These are phyloP conservation scores for Tetropium fuscum DNA, from an alignment of 2,888 invertebrate genomes.

Conservation along the genomic window DNA sequence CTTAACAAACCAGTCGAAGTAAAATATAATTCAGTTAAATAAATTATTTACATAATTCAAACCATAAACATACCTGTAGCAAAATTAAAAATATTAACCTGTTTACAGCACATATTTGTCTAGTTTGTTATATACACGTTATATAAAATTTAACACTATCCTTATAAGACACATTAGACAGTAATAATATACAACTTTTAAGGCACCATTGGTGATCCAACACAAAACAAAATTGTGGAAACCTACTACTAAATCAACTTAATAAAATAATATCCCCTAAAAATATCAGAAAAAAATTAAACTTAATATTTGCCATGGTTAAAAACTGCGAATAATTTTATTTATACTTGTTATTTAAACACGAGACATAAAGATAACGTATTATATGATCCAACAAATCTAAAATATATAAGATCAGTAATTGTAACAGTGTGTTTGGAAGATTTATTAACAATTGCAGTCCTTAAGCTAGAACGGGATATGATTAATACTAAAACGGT, in stretches of 20 bases:
- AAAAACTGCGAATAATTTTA: too few species aligned
- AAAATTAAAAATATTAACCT: not conserved
- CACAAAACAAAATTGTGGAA: conserved; percentile 19
- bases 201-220: conserved; percentile 25
- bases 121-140: not conserved
- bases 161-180: not conserved
- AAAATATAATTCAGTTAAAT: not conserved
- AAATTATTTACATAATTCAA: not conserved
- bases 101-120: not conserved
- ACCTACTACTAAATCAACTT: conserved; percentile 8
- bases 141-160: not conserved
- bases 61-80: not conserved
- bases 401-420: too few species aligned
- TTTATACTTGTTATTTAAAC: too few species aligned
- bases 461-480: too few species aligned
- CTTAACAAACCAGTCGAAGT: too few species aligned
- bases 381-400: too few species aligned
- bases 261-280: conserved; percentile 20
- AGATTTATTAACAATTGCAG: too few species aligned
- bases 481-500: too few species aligned
- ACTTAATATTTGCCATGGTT: not conserved
- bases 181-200: conserved; percentile 8
- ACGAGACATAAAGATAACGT: too few species aligned
- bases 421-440: too few species aligned
- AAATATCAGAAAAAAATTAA: conserved; percentile 3